Evolutionary conservation across 2,888 invertebrate species (phyloP).

Genomic region (Euspilapteryx auroguttella): DNA sequence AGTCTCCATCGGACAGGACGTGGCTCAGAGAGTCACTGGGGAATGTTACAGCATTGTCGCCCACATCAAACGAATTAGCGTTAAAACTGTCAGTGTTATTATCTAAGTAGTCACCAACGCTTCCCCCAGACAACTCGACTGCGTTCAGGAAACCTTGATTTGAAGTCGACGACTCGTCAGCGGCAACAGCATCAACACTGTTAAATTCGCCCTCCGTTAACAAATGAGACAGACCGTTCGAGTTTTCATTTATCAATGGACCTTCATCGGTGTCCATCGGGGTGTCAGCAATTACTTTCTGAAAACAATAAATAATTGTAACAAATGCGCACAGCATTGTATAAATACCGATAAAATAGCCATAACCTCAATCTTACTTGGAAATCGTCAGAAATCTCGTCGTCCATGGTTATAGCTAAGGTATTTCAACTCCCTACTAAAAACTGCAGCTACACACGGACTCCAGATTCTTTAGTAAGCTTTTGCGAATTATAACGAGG

Average conservation of each 20-base stretch:
- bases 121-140: slow-evolving; percentile 44
- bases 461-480: too few relatives aligned
- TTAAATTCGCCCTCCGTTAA: slow-evolving; percentile 47
- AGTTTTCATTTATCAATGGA: slow-evolving; percentile 45
- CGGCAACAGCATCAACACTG: slow-evolving; percentile 40
- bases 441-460: too few relatives aligned
- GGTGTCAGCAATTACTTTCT: slow-evolving; percentile 1
- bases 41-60: slow-evolving; percentile 46
- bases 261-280: slow-evolving; percentile 50
- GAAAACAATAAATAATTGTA: too few relatives aligned
- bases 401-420: too few relatives aligned
- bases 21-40: slow-evolving; percentile 38
- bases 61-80: slow-evolving; percentile 40
- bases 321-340: too few relatives aligned
- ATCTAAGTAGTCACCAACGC: slow-evolving; percentile 48
- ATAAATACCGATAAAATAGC: too few relatives aligned
- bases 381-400: too few relatives aligned
- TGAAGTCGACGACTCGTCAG: slow-evolving; percentile 45
- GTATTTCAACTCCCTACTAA: too few relatives aligned
- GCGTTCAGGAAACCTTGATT: slow-evolving; percentile 50
- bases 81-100: slow-evolving; percentile 37
- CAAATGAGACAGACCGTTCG: slow-evolving; percentile 45
- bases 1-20: slow-evolving; percentile 39
- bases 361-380: too few relatives aligned
- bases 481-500: too few relatives aligned